Base-by-base conservation (phyloP, 2,113 vertebrate species). In the Coptodon bakossiorum region DNA sequence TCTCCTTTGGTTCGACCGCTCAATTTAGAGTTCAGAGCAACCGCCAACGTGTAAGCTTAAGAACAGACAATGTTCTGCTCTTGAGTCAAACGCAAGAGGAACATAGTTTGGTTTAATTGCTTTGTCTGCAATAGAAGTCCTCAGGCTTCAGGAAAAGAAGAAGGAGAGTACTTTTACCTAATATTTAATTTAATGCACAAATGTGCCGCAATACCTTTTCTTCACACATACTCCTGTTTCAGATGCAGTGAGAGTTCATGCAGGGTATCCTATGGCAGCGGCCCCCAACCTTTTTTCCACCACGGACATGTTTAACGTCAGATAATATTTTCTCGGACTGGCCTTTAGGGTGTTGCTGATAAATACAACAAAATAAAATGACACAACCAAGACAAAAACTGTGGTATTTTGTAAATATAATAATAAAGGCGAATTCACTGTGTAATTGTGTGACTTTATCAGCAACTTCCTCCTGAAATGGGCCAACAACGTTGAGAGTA, bases 401-500 rank as follows among this genome's bases (percentile, higher is more conserved):
- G 27, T 61, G 14, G 7, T 4, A 61, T 31, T 10, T 31, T 61
- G 16, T 61, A 34, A 61, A 61, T 19, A 61, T 61, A 61, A 61
- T 4, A 61, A 61, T 61, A 61, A 34, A 34, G 5, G 6, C 57
- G 17, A 61, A 61, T 61, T 61, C 29, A 61, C 57, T 6, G 6
- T 56, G 50, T 52, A 52, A 52, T 9, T 53, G 54, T 57, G 57
- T 61, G 19, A 61, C 29, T 2, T 61, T 3, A 34, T 61, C 3
- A 61, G 29, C 57, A 61, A 10, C 3, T 1, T 34, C 57, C 27
- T 61, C 14, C 27, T 10, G 57, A 61, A 61, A 61, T 31, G 27
- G 5, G 0, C 27, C 57, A 2, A 3, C 27, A 61, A 17, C 1
- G 0, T 31, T 17, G 0, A 31, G 1, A 17, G 57, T 4, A 31